These are phyloP conservation scores for Heteronetta atricapilla DNA, from an alignment of 2,113 vertebrate genomes.

Conservation along the genomic window DNA sequence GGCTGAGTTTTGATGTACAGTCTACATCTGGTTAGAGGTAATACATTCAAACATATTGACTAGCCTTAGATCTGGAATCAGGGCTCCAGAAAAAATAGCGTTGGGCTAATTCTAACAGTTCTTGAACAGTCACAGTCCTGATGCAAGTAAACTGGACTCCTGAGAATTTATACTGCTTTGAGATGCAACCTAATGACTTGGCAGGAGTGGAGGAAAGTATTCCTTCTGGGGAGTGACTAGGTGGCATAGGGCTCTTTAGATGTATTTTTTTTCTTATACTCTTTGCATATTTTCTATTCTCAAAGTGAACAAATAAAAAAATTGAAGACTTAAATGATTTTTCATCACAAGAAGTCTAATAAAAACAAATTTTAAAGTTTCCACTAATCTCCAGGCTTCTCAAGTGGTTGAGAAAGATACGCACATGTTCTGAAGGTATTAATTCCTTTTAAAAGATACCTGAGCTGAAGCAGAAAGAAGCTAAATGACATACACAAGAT, in stretches of 20 bases:
- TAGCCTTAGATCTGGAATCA: not conserved
- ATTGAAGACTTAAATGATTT: not conserved
- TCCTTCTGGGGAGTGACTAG: not conserved
- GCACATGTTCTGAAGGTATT: not conserved
- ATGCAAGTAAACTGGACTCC: not conserved
- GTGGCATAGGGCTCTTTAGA: not conserved
- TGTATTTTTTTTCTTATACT: not conserved
- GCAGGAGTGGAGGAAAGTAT: not conserved
- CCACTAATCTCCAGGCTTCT: not conserved
- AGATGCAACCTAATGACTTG: not conserved
- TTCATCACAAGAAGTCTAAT: not conserved
- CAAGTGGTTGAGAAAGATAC: not conserved
- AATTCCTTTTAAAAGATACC: not conserved
- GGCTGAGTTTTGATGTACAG: conserved; percentile 59
- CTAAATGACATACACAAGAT: not conserved
- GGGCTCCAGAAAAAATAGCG: not conserved
- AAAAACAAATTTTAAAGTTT: not conserved
- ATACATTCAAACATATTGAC: conserved; percentile 12
- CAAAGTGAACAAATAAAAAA: not conserved
- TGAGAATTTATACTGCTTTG: not conserved
- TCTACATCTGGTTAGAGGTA: conserved; percentile 39
- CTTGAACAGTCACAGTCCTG: not conserved
- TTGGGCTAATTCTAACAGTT: not conserved
- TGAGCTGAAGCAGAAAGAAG: not conserved
- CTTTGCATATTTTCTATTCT: not conserved